These are phyloP conservation scores for Muscicapa comitata DNA, from an alignment of 2,797 vertebrate genomes.

Conservation along the genomic window DNA sequence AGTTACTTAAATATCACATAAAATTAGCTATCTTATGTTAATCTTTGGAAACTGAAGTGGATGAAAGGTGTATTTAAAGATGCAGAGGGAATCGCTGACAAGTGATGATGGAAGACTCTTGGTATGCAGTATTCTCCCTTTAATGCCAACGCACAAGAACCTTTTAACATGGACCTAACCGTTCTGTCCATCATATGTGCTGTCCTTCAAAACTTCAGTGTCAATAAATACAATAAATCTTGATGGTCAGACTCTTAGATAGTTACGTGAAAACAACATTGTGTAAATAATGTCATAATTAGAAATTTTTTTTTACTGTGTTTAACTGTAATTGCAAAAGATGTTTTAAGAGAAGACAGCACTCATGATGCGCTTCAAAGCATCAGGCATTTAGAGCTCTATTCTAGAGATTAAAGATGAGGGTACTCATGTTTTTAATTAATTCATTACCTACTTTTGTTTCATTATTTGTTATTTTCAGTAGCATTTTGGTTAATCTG, in stretches of 20 bases:
- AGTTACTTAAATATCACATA: neutral
- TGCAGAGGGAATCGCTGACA: neutral
- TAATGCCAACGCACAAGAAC: accelerated
- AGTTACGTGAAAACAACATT: neutral
- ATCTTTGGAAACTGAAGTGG: neutral
- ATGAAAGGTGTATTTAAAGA: neutral
- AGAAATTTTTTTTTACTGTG: neutral
- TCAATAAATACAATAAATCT: neutral
- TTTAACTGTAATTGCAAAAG: neutral
- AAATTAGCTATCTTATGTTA: neutral
- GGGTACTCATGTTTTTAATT: neutral
- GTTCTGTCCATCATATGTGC: neutral
- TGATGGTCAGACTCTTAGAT: neutral
- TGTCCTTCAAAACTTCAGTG: neutral
- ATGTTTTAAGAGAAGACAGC: neutral
- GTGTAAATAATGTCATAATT: neutral
- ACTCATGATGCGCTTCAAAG: neutral
- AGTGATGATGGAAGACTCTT: neutral
- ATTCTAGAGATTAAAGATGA: neutral
- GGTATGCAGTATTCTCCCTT: neutral
- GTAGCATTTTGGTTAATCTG: neutral
- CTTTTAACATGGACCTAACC: neutral
- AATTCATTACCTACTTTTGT: neutral
- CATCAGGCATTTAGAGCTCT: neutral
- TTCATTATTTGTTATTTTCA: neutral